phyloP scores from a whole-genome alignment of 2,888 invertebrate species.

The Melanchra persicariae region DNA sequence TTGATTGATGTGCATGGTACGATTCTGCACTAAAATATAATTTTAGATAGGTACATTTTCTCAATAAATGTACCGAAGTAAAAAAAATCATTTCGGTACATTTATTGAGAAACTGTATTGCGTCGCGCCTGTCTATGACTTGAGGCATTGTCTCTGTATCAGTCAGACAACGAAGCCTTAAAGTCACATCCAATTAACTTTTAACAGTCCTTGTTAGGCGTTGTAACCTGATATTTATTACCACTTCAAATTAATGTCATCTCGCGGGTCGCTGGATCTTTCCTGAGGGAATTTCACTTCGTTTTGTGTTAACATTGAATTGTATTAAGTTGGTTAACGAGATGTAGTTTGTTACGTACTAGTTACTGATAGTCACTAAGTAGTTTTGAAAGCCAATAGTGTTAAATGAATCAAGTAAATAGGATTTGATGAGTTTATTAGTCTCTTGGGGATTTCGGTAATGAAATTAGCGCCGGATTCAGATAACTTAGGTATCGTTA shows the following conservation, averaged over 20 bases:
- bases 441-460: neutral
- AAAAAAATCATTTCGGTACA: too few species aligned
- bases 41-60: too few species aligned
- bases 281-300: slow-evolving; percentile 12
- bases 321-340: slow-evolving; percentile 14
- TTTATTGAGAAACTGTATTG: too few species aligned
- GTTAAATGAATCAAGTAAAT: slow-evolving; percentile 22
- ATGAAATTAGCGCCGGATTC: neutral
- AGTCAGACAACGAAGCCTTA: too few species aligned
- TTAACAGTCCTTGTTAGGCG: slow-evolving; percentile 34
- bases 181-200: slow-evolving; percentile 43
- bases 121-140: neutral
- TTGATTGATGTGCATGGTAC: too few species aligned
- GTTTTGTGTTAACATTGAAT: slow-evolving; percentile 18
- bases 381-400: slow-evolving; percentile 20
- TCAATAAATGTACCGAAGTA: too few species aligned
- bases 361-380: slow-evolving; percentile 4
- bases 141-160: too few species aligned
- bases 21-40: too few species aligned
- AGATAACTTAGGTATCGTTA: neutral
- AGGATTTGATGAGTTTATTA: slow-evolving; percentile 19
- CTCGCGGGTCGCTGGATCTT: slow-evolving; percentile 12
- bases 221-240: slow-evolving; percentile 46
- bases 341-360: neutral
- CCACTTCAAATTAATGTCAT: slow-evolving; percentile 31